A percentile compares a stretch with the other conserved stretches of the same genome.
phyloP scores from a whole-genome alignment of 2,797 vertebrate species.

The Peromyscus nudipes region DNA sequence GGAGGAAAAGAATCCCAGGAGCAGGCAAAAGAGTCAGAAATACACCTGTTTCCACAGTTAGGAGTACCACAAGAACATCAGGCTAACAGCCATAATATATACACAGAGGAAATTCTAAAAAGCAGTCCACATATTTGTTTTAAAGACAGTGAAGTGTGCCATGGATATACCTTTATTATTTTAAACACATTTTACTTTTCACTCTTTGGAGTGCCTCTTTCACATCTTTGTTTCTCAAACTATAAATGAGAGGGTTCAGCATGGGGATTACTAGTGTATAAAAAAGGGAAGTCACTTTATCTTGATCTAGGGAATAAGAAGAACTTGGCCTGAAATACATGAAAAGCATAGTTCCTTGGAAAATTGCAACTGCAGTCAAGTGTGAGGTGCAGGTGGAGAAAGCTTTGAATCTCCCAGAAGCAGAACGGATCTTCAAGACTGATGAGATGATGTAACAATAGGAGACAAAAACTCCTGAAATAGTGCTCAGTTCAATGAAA shows the following conservation, averaged over 20 bases:
- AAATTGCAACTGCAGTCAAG: slow-evolving; percentile 56
- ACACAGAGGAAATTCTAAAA: not conserved
- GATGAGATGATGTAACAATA: slow-evolving; percentile 58
- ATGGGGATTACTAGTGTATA: not conserved
- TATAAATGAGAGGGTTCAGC: slow-evolving; percentile 9
- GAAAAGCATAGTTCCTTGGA: slow-evolving; percentile 57
- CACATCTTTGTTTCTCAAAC: slow-evolving; percentile 12
- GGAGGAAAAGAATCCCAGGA: too few species aligned
- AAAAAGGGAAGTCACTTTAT: not conserved
- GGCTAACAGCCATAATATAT: too few species aligned
- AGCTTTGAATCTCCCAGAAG: slow-evolving; percentile 34
- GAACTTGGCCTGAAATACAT: slow-evolving; percentile 65
- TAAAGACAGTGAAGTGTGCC: not conserved
- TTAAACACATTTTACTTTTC: not conserved
- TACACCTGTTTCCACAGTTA: not conserved
- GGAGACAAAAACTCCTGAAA: slow-evolving; percentile 55
- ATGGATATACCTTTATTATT: not conserved
- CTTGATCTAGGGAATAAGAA: slow-evolving; percentile 1
- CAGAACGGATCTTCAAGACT: slow-evolving; percentile 36
- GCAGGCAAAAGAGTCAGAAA: not conserved
- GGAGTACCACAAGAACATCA: not conserved
- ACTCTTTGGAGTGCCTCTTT: not conserved
- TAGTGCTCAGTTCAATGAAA: slow-evolving; percentile 57
- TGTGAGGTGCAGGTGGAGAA: slow-evolving; percentile 75
- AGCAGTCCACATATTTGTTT: not conserved